These are phyloP conservation scores for Tetramorium simillimum DNA, from an alignment of 1,140 invertebrate genomes.

Conservation along the genomic window DNA sequence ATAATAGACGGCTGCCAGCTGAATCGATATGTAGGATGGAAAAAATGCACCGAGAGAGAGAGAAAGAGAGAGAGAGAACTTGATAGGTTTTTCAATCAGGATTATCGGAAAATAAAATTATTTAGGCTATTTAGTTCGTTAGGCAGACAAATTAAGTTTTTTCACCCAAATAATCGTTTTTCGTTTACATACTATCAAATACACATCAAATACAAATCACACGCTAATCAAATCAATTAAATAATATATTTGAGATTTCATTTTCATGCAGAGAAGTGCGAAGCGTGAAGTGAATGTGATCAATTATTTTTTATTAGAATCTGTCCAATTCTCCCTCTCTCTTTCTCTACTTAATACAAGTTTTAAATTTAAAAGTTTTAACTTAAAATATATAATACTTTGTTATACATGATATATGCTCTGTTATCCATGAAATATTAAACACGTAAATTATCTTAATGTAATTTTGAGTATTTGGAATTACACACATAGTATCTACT, in stretches of 20 bases:
- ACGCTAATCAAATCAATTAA: neutral
- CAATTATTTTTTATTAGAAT: too few species aligned
- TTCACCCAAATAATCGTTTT: too few species aligned
- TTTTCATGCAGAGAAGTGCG: too few species aligned
- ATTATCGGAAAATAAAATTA: conserved; percentile 3
- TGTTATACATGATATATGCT: neutral
- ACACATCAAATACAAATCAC: too few species aligned
- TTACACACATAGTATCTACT: neutral
- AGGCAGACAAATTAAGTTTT: neutral
- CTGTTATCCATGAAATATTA: neutral
- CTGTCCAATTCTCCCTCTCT: too few species aligned
- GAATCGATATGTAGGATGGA: neutral
- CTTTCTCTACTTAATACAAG: neutral
- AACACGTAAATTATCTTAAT: neutral
- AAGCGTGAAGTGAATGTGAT: too few species aligned
- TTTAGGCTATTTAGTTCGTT: neutral
- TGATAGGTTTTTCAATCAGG: neutral
- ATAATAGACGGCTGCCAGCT: conserved; percentile 10
- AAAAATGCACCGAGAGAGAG: neutral
- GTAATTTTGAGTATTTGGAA: conserved; percentile 4
- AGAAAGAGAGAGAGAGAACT: neutral
- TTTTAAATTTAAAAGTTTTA: neutral
- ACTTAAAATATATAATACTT: neutral
- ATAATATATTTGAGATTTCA: neutral
- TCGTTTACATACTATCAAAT: neutral